Percentiles rank a stretch among this genome's conserved stretches.
phyloP scores from a whole-genome alignment of 92 coral and sea anemone species.

The Micromussa lordhowensis region DNA sequence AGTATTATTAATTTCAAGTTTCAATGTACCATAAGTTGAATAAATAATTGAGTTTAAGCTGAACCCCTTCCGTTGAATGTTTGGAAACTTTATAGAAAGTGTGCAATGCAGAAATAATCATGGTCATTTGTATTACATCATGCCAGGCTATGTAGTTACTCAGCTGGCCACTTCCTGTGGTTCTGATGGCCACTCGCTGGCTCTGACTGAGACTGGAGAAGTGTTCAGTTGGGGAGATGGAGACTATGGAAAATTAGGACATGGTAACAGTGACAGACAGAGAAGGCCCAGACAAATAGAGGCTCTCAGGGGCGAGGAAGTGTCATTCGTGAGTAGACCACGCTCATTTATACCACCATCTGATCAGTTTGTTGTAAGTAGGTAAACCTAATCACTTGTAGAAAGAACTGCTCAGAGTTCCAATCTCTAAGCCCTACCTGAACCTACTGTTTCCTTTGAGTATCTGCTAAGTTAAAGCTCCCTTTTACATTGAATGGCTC shows the following conservation, averaged over 20 bases:
- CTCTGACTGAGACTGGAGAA: slow-evolving; percentile 87
- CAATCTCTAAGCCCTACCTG: no score
- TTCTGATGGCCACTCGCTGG: slow-evolving; percentile 91
- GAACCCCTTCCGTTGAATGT: not conserved
- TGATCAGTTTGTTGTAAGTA: not conserved
- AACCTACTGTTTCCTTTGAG: not conserved
- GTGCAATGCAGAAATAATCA: not conserved
- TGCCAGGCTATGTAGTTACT: slow-evolving; percentile 78
- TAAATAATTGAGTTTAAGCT: not conserved
- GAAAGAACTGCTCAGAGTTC: not conserved
- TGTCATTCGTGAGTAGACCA: slow-evolving; percentile 68
- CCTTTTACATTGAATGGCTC: no score
- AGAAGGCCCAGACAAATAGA: slow-evolving; percentile 87
- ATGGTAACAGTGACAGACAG: slow-evolving; percentile 89
- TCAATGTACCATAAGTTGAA: not conserved
- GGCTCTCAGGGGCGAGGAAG: slow-evolving; percentile 89
- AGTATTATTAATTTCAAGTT: not conserved
- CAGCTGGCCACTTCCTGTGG: slow-evolving; percentile 86
- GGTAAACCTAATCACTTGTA: not conserved
- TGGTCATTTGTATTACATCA: not conserved
- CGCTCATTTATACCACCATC: not conserved
- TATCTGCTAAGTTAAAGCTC: not conserved
- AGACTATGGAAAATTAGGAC: slow-evolving; percentile 91
- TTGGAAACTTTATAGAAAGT: no score
- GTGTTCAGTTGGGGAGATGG: slow-evolving; percentile 96